Base-by-base conservation (phyloP, 2,888 invertebrate species). In the Dichetophora obliterata region DNA sequence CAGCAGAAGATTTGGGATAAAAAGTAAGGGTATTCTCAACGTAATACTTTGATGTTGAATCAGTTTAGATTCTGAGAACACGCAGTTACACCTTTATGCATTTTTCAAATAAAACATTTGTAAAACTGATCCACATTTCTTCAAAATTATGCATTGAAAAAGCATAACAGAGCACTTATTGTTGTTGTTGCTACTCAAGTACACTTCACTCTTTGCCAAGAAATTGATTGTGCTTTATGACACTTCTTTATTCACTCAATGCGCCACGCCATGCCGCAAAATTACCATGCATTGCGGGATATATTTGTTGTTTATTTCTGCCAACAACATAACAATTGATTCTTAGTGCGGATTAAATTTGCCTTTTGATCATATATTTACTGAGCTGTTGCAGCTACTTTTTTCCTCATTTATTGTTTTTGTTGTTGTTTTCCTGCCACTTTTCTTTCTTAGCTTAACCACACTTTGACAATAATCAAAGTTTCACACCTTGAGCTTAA, bases 401-500 rank as follows among this genome's bases (percentile, higher is more conserved):
- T 69, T 37, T 69, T 59, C 5, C 65, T 34, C 61, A 69, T 57
- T 52, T 73, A 5, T 3, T 24, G 16, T 59, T 52, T 63, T 27
- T 54, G 14, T 50, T 48, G 31, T 31, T 31, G 31, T 48, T 68
- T 61, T 61, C 59, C n/a, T 59, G 5, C 22, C 66, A 34, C 66
- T 19, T 31, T 57, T 43, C 66, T 19, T 14, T 59, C 27, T 70
- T 9, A 50, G 5, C 27, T 68, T 22, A 6, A 54, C 65, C 65
- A 65, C 74, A 22, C 74, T 50, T 75, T 83, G 85, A 85, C 84
- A 85, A 85, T 85, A 85, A 85, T 85, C 85, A 84, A 83, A 85
- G 84, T 85, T 85, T 85, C 85, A 85, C 85, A 85, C 86, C 86
- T 85, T 80, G 78, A 85, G 86, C 85, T 86, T 86, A 85, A 68